Evolutionary conservation across 2,888 invertebrate genomes (phyloP).

Genomic region (Pristionchus exspectatus): DNA sequence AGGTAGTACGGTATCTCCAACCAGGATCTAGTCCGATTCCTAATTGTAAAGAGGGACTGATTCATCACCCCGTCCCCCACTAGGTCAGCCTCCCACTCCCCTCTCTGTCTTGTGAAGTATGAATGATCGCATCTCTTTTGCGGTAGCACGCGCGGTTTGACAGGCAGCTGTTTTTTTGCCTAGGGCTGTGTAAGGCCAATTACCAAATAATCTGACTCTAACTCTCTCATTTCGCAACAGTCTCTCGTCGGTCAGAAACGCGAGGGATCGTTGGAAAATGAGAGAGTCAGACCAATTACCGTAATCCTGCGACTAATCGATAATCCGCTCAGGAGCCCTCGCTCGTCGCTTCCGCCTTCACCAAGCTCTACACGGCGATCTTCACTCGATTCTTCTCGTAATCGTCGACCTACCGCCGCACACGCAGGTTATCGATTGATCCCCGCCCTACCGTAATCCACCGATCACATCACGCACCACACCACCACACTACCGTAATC

Average conservation of each 20-base stretch:
- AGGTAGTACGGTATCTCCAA: neutral
- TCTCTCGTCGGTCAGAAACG: neutral
- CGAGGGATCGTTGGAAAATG: neutral
- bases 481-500: neutral
- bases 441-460: neutral
- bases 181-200: neutral
- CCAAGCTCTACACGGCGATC: neutral
- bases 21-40: neutral
- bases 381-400: constrained; percentile 24
- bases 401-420: neutral
- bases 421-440: neutral
- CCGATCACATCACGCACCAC: neutral
- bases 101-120: constrained; percentile 14
- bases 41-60: neutral
- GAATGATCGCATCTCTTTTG: neutral
- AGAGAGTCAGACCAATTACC: neutral
- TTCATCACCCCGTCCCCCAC: constrained; percentile 7
- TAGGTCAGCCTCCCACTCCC: neutral
- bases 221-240: neutral
- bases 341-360: neutral
- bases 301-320: neutral
- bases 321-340: constrained; percentile 30
- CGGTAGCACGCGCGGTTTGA: neutral
- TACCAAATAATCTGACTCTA: no score
- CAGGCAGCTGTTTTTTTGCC: neutral